Evolutionary conservation across 2,888 invertebrate genomes (phyloP), one percentile per base, ranked within the genome.

Genomic region (Pedicia rivosa): DNA sequence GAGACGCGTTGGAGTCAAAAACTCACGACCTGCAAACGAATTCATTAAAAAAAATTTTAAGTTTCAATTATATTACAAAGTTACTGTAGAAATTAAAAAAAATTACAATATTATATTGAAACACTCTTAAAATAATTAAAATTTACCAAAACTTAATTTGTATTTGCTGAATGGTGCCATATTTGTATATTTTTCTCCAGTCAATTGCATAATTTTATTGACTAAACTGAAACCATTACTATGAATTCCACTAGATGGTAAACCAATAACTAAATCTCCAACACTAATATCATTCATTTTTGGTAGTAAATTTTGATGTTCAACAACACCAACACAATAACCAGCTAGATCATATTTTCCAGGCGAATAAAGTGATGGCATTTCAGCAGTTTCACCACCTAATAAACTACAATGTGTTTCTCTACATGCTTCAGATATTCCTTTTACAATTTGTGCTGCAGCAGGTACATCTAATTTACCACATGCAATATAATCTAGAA

Each of bases 261-360:
- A 55, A 0, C 82, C 92, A 43, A 97, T 72, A 4, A 97, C 65
- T 2, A 80, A 60, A 54, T 97, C 94, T 0, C 84, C 86, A 1
- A 66, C 59, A 32, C 61, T 50, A 40, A 94, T 80, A 6, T 72
- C 67, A 24, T 66, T 57, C 4, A 65, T 62, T 36, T 70, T 68
- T 0, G 94, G 92, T 32, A 91, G 62, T 35, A 74, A 66, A 35
- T 63, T 61, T 1, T 64, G 51, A 44, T 78, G 70, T 57, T 95
- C 91, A 0, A 94, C 84, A 0, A 86, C 83, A 1, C 95, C 97
- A 1, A 97, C 87, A 1, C 88, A 78, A 61, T 97, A 97, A 2
- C 97, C 98, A 10, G 94, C 95, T 35, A 97, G 59, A 59, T 98
- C 97, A 59, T 94, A 97, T 46, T 91, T 86, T 1, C 81, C 84